phyloP scores from a whole-genome alignment of 2,113 vertebrate species.

The Clinocottus analis region DNA sequence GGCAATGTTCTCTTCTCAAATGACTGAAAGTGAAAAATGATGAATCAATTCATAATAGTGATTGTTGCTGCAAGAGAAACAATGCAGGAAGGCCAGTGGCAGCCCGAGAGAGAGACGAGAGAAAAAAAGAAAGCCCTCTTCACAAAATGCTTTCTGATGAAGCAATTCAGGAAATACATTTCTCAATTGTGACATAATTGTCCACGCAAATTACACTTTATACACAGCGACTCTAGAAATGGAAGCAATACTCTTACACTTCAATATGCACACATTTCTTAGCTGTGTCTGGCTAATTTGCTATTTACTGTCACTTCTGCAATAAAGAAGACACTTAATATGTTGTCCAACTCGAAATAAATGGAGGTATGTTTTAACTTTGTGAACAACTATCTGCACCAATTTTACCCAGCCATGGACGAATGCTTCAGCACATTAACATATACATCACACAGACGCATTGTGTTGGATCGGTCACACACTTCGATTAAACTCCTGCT shows the following conservation, averaged over 20 bases:
- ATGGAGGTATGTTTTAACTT: conserved; percentile 23
- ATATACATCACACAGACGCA: conserved; percentile 41
- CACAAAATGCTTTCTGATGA: conserved; percentile 42
- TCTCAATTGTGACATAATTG: conserved; percentile 65
- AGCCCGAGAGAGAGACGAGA: conserved; percentile 17
- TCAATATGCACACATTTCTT: conserved; percentile 23
- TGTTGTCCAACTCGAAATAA: neutral
- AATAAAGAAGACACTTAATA: conserved; percentile 20
- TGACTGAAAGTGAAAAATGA: conserved; percentile 24
- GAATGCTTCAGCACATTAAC: conserved; percentile 37
- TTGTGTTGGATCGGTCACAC: conserved; percentile 70
- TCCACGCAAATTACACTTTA: conserved; percentile 56
- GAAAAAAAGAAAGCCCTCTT: conserved; percentile 19
- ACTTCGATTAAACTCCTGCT: conserved; percentile 80
- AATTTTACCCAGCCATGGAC: conserved; percentile 16
- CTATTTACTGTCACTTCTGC: conserved; percentile 36
- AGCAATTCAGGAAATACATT: conserved; percentile 64
- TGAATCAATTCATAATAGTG: conserved; percentile 53
- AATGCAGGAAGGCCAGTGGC: conserved; percentile 42
- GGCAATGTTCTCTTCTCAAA: conserved; percentile 37
- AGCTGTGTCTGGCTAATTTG: conserved; percentile 41
- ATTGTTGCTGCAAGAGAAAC: conserved; percentile 50
- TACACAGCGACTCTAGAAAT: conserved; percentile 31
- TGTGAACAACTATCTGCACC: conserved; percentile 12
- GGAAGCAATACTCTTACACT: no score